Conservation (phyloP, 1,140 invertebrate species). For the Drosophila santomea region DNA sequence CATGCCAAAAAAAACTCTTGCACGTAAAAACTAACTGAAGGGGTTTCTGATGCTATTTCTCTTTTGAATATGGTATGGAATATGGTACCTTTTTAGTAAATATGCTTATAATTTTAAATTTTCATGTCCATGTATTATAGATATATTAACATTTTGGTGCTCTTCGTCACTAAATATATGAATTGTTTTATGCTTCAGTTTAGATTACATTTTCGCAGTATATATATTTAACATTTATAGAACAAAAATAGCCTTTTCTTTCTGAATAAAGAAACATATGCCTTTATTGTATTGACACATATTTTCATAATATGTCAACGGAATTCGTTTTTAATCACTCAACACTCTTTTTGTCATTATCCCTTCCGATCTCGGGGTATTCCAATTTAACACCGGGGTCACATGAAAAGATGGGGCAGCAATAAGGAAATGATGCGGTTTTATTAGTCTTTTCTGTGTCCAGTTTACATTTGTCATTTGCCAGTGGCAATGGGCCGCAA, state of each 20-base stretch:
- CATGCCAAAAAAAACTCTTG: no score
- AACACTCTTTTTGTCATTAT: slow-evolving; percentile 84
- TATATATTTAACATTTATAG: no score
- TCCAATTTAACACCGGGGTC: slow-evolving; percentile 93
- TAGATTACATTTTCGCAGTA: no score
- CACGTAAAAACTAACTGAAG: no score
- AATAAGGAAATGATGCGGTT: slow-evolving; percentile 93
- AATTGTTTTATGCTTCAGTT: no score
- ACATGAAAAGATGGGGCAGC: slow-evolving; percentile 94
- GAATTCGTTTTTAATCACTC: slow-evolving; percentile 10
- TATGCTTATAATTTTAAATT: no score
- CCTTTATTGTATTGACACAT: slow-evolving; percentile 7
- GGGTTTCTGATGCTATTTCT: no score
- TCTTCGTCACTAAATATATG: no score
- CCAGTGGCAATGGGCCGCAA: slow-evolving; percentile 93
- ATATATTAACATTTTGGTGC: no score
- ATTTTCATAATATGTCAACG: neutral
- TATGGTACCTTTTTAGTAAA: no score
- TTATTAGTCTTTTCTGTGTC: slow-evolving; percentile 94
- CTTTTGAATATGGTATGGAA: no score
- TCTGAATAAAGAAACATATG: slow-evolving; percentile 17
- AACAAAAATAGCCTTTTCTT: neutral
- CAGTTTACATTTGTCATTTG: slow-evolving; percentile 94
- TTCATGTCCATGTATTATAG: no score
- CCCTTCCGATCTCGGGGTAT: slow-evolving; percentile 91